Evolutionary conservation across 2,113 vertebrate species (phyloP).

Genomic region (Prionailurus viverrinus): DNA sequence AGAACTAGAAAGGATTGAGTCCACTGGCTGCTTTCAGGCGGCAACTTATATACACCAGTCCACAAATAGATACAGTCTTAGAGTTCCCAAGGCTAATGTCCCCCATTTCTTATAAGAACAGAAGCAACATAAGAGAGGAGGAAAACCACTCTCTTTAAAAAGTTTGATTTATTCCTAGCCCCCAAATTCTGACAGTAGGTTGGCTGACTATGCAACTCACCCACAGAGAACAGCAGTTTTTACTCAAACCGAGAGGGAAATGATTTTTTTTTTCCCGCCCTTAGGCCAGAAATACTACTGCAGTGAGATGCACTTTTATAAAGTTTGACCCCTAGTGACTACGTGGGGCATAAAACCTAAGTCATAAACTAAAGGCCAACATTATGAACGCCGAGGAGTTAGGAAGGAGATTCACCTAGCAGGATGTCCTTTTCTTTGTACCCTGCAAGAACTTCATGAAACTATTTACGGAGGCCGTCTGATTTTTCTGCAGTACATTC

Average conservation of each 20-base stretch:
- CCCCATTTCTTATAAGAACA: not conserved
- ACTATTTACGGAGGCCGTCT: not conserved
- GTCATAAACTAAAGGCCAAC: not conserved
- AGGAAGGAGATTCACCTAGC: not conserved
- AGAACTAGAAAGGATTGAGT: not conserved
- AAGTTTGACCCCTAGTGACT: conserved; percentile 73
- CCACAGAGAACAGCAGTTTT: not conserved
- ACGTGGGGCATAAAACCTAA: conserved; percentile 4
- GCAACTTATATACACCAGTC: not conserved
- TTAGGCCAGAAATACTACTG: not conserved
- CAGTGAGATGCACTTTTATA: not conserved
- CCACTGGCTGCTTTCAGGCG: not conserved
- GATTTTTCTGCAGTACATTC: not conserved
- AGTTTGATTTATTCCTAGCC: not conserved
- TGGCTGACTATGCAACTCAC: not conserved
- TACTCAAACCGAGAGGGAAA: not conserved
- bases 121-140: not conserved
- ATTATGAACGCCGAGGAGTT: not conserved
- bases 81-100: not conserved
- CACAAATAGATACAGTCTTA: not conserved
- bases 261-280: no score
- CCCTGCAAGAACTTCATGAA: not conserved
- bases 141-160: not conserved
- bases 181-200: not conserved
- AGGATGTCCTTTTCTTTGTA: not conserved